Conservation (phyloP, 2,888 invertebrate species). For the Orthonevra nobilis region DNA sequence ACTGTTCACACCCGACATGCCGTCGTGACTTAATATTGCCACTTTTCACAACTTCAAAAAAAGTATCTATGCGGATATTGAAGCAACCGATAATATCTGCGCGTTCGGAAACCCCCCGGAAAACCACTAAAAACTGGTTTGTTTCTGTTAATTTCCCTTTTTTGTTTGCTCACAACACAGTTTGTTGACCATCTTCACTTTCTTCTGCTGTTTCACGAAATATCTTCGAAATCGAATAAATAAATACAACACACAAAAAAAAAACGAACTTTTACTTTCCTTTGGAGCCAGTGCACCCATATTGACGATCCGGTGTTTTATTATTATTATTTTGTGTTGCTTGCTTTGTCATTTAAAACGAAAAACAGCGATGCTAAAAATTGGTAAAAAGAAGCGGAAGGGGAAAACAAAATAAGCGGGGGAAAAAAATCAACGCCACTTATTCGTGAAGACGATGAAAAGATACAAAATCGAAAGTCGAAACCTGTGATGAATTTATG, state of each 20-base stretch:
- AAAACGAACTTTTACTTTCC: constrained; percentile 66
- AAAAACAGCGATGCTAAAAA: constrained; percentile 12
- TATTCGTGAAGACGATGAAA: constrained; percentile 36
- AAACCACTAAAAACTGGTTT: constrained; percentile 57
- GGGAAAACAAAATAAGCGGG: too few species aligned
- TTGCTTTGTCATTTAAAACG: constrained; percentile 23
- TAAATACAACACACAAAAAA: constrained; percentile 17
- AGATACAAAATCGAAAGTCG: constrained; percentile 66
- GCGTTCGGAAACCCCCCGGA: constrained; percentile 32
- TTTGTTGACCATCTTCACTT: constrained; percentile 69
- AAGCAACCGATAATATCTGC: constrained; percentile 24
- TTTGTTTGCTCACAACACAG: constrained; percentile 29
- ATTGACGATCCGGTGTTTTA: constrained; percentile 41
- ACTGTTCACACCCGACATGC: too few species aligned
- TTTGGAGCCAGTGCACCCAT: constrained; percentile 38
- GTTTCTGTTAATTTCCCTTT: constrained; percentile 34
- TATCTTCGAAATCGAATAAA: constrained; percentile 42
- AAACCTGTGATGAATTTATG: constrained; percentile 63
- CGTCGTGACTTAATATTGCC: not conserved
- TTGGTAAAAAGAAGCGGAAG: not conserved
- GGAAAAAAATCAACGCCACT: too few species aligned
- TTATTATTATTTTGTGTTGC: constrained; percentile 30
- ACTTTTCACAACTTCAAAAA: too few species aligned
- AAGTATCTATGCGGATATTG: constrained; percentile 38
- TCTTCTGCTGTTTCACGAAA: constrained; percentile 40